A percentile compares a stretch with the other conserved stretches of the same genome.
Evolutionary conservation across 2,797 vertebrate species (phyloP).

Genomic region (Cryptoblepharus egeriae): DNA sequence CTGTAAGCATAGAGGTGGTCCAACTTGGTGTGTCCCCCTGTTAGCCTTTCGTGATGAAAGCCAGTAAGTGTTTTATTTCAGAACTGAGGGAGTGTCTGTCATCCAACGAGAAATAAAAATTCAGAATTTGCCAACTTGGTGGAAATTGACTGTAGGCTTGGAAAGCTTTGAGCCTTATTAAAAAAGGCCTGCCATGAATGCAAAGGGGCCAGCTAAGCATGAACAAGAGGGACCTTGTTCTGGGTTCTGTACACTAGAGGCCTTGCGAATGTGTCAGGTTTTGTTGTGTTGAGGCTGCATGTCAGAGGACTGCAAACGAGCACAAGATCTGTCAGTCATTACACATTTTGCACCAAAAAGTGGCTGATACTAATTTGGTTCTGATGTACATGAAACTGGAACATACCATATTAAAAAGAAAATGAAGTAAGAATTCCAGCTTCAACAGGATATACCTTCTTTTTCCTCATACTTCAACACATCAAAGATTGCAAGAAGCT

Average conservation of each 20-base stretch:
- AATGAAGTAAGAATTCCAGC: background rate
- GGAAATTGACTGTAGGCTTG: constrained; percentile 46
- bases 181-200: background rate
- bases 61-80: constrained; percentile 28
- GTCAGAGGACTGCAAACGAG: background rate
- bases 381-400: constrained; percentile 2
- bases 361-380: background rate
- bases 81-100: constrained; percentile 29
- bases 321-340: background rate
- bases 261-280: constrained; percentile 11
- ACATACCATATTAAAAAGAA: background rate
- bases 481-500: background rate
- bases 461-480: background rate
- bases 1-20: constrained; percentile 43
- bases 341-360: background rate
- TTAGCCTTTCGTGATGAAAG: constrained; percentile 42
- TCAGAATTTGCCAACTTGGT: constrained; percentile 22
- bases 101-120: constrained; percentile 44
- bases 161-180: constrained; percentile 34
- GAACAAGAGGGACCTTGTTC: constrained; percentile 1
- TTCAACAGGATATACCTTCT: background rate
- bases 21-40: background rate
- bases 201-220: background rate
- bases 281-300: background rate
- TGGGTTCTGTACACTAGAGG: background rate